Percentiles rank a stretch among this genome's conserved stretches.
phyloP scores from a whole-genome alignment of 2,797 vertebrate genomes.

The Hydrolagus colliei region DNA sequence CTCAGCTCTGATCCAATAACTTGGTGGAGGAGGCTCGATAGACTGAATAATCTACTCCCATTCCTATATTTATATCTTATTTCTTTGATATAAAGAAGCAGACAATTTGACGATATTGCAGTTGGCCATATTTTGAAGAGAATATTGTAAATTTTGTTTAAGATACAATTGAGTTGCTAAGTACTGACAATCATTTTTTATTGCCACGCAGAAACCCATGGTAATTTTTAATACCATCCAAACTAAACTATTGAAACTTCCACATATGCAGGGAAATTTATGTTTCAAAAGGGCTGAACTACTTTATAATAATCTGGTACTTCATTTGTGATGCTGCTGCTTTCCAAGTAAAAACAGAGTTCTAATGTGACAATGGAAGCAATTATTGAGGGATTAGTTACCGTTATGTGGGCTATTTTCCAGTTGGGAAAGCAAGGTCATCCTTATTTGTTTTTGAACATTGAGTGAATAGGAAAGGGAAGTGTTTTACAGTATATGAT shows the following conservation, averaged over 20 bases:
- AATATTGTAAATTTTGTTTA: not conserved
- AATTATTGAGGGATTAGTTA: not conserved
- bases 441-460: not conserved
- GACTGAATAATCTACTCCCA: no score
- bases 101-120: constrained; percentile 1
- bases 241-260: no score
- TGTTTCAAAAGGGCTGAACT: no score
- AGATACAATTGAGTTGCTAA: not conserved
- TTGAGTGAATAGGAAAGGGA: not conserved
- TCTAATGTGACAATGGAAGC: not conserved
- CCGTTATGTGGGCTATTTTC: not conserved
- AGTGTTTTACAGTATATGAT: not conserved
- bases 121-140: not conserved
- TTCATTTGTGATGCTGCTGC: not conserved
- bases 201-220: no score
- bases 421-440: not conserved
- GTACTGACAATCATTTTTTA: not conserved
- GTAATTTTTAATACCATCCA: no score
- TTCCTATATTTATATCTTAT: not conserved
- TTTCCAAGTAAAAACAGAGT: not conserved
- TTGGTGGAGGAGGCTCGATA: not conserved
- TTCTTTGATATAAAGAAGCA: not conserved
- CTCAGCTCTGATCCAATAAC: not conserved
- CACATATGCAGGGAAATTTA: no score
- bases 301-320: not conserved